Evolutionary conservation across 2,113 vertebrate species (phyloP).

Genomic region (Aptenodytes patagonicus): DNA sequence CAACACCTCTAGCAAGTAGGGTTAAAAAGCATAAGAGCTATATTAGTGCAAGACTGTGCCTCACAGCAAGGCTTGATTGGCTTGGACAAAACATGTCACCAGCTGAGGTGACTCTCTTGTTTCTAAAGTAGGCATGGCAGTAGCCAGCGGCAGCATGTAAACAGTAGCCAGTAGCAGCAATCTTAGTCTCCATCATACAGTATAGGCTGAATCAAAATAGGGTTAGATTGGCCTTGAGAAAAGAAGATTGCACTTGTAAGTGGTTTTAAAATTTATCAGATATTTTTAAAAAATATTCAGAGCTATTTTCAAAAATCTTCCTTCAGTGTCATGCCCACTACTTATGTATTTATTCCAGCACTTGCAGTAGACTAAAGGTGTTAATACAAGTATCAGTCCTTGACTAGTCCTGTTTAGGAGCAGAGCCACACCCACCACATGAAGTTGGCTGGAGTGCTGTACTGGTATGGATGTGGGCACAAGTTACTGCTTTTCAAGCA

Average conservation of each 20-base stretch:
- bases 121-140: background rate
- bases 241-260: background rate
- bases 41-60: background rate
- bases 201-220: background rate
- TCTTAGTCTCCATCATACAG: background rate
- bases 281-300: background rate
- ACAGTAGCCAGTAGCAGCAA: background rate
- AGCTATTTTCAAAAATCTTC: background rate
- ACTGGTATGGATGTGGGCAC: background rate
- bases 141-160: background rate
- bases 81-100: background rate
- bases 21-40: background rate
- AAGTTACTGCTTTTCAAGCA: background rate
- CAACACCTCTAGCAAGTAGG: background rate
- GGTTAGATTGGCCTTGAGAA: background rate
- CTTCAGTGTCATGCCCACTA: background rate
- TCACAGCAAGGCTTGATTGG: background rate
- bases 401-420: background rate
- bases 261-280: background rate
- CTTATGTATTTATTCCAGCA: background rate
- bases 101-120: background rate
- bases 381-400: background rate
- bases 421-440: background rate
- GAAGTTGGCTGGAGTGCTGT: background rate
- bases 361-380: background rate